A percentile compares a stretch with the other conserved stretches of the same genome.
These are phyloP conservation scores for Apodemus sylvaticus DNA, from an alignment of 2,113 vertebrate genomes.

Conservation along the genomic window DNA sequence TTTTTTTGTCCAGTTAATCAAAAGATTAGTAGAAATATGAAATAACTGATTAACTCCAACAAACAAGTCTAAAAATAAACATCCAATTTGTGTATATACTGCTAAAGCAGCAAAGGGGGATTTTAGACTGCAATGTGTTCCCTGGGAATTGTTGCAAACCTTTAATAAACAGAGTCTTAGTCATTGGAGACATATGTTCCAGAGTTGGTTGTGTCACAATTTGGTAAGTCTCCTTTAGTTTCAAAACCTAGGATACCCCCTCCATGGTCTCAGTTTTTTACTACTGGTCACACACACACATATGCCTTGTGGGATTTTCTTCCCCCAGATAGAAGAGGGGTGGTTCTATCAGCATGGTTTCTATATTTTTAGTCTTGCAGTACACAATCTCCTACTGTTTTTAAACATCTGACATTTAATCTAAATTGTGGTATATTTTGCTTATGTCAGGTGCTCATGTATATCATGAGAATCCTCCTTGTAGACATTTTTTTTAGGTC, in stretches of 20 bases:
- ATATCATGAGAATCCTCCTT: too few relatives aligned
- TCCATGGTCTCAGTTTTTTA: neutral
- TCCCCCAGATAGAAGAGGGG: neutral
- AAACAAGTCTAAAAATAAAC: neutral
- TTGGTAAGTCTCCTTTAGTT: neutral
- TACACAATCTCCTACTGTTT: neutral
- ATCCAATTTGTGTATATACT: neutral
- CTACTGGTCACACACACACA: neutral
- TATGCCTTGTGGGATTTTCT: neutral
- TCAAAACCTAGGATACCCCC: neutral
- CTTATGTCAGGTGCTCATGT: neutral
- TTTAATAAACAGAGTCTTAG: neutral
- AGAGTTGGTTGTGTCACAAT: neutral
- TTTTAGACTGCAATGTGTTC: neutral
- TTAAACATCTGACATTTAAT: neutral
- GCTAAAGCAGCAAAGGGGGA: neutral
- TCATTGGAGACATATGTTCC: neutral
- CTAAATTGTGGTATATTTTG: neutral
- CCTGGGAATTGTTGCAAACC: neutral
- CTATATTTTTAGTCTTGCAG: neutral
- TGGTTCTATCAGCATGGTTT: neutral
- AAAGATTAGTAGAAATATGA: neutral
- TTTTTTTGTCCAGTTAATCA: neutral
- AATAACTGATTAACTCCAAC: neutral
- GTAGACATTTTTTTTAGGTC: too few relatives aligned